Conservation (phyloP, 2,797 vertebrate genomes). For the Melanotaenia nigrans region DNA sequence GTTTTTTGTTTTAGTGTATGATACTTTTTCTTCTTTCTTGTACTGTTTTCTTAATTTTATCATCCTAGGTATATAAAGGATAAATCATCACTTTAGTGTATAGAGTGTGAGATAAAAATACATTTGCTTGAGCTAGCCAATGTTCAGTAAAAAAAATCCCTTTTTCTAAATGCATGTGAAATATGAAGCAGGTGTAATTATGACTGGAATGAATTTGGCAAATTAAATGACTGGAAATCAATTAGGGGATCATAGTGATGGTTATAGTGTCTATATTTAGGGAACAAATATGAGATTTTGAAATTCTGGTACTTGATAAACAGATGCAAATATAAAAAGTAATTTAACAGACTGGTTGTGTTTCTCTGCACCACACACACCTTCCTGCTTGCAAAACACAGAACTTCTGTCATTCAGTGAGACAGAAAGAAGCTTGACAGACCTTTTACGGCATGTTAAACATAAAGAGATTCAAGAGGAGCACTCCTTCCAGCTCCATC, state of each 20-base stretch:
- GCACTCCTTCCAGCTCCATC: conserved; percentile 25
- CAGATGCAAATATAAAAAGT: conserved; percentile 2
- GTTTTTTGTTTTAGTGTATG: too few relatives aligned
- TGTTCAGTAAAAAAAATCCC: not conserved
- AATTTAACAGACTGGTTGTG: not conserved
- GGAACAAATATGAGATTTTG: not conserved
- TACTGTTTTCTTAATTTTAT: too few relatives aligned
- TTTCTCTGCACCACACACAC: not conserved
- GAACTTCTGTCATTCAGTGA: conserved; percentile 20
- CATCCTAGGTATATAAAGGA: not conserved
- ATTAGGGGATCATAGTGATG: too few relatives aligned
- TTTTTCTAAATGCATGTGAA: not conserved
- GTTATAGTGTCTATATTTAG: too few relatives aligned
- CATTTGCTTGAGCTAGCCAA: not conserved
- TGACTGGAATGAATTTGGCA: too few relatives aligned
- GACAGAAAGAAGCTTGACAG: conserved; percentile 49
- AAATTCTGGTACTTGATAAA: not conserved
- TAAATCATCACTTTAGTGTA: not conserved
- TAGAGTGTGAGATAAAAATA: not conserved
- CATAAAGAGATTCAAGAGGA: conserved; percentile 53
- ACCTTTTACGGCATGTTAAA: conserved; percentile 45
- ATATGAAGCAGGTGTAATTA: too few relatives aligned
- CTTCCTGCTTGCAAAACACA: conserved; percentile 2
- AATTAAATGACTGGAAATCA: too few relatives aligned
- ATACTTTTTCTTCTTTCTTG: too few relatives aligned